Conservation (phyloP, 35 echinoderm and acorn worm species). For the Anneissia japonica region DNA sequence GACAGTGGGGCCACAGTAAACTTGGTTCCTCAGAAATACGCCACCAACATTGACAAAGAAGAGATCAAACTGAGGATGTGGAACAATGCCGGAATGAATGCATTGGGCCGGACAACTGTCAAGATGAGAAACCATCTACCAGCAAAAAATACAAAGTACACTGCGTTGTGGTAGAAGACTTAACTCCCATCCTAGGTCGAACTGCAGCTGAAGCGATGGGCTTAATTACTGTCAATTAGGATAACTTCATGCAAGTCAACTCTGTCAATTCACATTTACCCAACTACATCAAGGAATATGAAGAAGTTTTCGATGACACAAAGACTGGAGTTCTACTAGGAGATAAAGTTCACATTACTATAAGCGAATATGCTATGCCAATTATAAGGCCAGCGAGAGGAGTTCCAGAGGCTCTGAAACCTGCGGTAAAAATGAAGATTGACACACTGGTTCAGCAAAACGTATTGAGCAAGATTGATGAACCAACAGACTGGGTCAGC, state of each 20-base stretch:
- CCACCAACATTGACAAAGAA: too few relatives aligned
- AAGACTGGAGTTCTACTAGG: constrained; percentile 5
- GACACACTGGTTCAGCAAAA: neutral
- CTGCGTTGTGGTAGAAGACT: constrained; percentile 19
- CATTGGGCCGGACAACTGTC: neutral
- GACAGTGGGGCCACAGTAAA: constrained; percentile 18
- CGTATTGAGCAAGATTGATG: neutral
- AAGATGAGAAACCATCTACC: constrained; percentile 5
- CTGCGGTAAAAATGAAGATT: neutral
- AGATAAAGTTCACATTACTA: neutral
- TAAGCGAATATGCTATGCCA: neutral
- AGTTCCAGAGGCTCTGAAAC: neutral
- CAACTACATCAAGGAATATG: neutral
- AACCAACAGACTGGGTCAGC: constrained; percentile 19
- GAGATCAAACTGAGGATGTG: constrained; percentile 10
- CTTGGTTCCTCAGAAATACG: neutral
- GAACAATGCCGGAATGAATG: neutral
- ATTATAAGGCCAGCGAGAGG: neutral
- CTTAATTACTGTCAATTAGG: neutral
- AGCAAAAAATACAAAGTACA: constrained; percentile 15
- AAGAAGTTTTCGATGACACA: constrained; percentile 5
- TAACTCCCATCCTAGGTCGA: neutral
- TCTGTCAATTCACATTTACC: neutral
- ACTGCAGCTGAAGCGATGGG: neutral
- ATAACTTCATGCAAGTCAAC: neutral